Percentiles rank a stretch among this genome's conserved stretches.
These are phyloP conservation scores for Streptopelia turtur DNA, from an alignment of 2,797 vertebrate species.

Conservation along the genomic window DNA sequence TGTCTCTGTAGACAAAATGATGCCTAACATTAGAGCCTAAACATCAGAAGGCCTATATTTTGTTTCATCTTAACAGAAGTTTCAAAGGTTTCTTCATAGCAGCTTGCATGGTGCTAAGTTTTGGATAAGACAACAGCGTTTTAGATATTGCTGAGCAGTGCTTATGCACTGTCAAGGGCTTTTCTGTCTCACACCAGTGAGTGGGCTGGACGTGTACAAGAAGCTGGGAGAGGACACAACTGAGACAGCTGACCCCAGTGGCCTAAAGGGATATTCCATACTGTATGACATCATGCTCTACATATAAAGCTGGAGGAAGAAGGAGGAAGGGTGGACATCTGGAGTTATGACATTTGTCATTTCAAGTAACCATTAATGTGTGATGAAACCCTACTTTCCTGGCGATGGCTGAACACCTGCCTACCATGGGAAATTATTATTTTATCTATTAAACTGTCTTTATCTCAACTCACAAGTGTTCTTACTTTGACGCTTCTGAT, in stretches of 20 bases:
- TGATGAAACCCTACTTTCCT: not conserved
- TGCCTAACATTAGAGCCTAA: not conserved
- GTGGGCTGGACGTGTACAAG: not conserved
- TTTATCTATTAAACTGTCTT: not conserved
- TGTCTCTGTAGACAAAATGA: not conserved
- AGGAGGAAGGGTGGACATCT: accelerated
- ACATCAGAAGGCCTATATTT: not conserved
- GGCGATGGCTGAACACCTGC: not conserved
- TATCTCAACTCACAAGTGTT: not conserved
- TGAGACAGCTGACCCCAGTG: not conserved
- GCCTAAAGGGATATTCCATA: not conserved
- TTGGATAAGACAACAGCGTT: not conserved
- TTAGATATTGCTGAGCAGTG: not conserved
- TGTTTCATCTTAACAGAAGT: not conserved
- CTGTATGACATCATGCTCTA: not conserved
- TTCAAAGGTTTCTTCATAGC: not conserved
- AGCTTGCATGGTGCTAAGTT: not conserved
- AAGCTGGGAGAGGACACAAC: not conserved
- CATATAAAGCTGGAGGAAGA: not conserved
- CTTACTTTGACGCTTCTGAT: not conserved
- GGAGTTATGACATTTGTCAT: not conserved
- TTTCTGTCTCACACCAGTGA: accelerated
- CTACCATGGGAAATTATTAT: not conserved
- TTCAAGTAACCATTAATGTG: accelerated
- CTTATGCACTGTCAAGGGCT: not conserved